Percentiles rank a stretch among this genome's conserved stretches.
Conservation (phyloP, 2,797 vertebrate genomes). For the Nothura maculosa region DNA sequence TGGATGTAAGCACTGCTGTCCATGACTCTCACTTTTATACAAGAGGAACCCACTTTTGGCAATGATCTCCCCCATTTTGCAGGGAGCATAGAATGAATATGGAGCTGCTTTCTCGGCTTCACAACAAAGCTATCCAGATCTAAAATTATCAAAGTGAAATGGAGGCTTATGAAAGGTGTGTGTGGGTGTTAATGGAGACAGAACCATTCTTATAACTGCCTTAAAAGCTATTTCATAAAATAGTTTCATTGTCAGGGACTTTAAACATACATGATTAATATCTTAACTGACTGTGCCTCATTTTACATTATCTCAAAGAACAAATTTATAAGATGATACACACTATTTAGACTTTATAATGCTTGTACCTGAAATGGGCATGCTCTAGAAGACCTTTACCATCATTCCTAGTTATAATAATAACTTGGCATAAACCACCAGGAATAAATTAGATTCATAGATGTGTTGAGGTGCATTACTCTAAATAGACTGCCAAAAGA, state of each 20-base stretch:
- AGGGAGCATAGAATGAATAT: neutral
- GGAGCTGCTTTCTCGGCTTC: neutral
- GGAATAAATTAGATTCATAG: conserved; percentile 28
- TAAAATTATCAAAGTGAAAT: conserved; percentile 56
- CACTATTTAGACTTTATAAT: conserved; percentile 22
- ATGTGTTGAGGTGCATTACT: neutral
- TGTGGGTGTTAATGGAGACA: conserved; percentile 53
- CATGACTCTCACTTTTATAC: fast-evolving
- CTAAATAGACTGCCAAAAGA: conserved; percentile 29
- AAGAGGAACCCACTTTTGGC: fast-evolving
- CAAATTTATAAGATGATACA: conserved; percentile 30
- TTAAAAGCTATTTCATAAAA: conserved; percentile 60
- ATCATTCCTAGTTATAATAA: conserved; percentile 14
- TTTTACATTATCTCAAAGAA: conserved; percentile 50
- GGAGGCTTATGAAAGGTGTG: conserved; percentile 28
- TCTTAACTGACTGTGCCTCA: conserved; percentile 37
- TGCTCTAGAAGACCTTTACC: conserved; percentile 11
- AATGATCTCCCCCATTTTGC: neutral
- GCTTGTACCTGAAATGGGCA: conserved; percentile 12
- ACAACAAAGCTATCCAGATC: conserved; percentile 47
- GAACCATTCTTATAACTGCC: conserved; percentile 47
- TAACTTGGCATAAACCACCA: conserved; percentile 8
- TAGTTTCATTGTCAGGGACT: conserved; percentile 58
- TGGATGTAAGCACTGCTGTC: neutral
- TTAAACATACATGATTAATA: conserved; percentile 49